Evolutionary conservation across 1,140 invertebrate species (phyloP).

Genomic region (Grapholita molesta): DNA sequence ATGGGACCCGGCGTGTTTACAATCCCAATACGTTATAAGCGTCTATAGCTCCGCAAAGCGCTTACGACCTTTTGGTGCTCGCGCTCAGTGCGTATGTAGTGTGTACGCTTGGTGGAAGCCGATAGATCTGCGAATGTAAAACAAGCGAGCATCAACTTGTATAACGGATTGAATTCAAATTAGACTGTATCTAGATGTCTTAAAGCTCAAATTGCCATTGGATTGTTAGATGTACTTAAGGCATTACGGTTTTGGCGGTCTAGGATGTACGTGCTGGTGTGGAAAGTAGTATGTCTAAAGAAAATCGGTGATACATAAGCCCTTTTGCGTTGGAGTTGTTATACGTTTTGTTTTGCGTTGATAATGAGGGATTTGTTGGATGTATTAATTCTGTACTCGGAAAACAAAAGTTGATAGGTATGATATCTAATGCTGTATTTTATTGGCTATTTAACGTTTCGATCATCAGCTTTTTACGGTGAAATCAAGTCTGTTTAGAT

Average conservation of each 20-base stretch:
- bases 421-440: background rate
- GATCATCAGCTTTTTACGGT: background rate
- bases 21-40: background rate
- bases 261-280: background rate
- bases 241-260: background rate
- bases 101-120: background rate
- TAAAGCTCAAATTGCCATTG: background rate
- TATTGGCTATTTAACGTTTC: background rate
- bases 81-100: background rate
- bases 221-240: background rate
- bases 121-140: background rate
- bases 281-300: background rate
- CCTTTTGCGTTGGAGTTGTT: background rate
- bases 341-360: slow-evolving; percentile 9
- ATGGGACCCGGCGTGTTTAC: background rate
- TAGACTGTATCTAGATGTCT: background rate
- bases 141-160: background rate
- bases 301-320: background rate
- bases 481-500: background rate
- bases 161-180: background rate
- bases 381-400: background rate
- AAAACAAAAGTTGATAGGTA: slow-evolving; percentile 1
- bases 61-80: background rate
- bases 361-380: slow-evolving; percentile 10
- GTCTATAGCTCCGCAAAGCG: background rate